phyloP scores from a whole-genome alignment of 2,888 invertebrate species.

The Drosophila mayaguana region DNA sequence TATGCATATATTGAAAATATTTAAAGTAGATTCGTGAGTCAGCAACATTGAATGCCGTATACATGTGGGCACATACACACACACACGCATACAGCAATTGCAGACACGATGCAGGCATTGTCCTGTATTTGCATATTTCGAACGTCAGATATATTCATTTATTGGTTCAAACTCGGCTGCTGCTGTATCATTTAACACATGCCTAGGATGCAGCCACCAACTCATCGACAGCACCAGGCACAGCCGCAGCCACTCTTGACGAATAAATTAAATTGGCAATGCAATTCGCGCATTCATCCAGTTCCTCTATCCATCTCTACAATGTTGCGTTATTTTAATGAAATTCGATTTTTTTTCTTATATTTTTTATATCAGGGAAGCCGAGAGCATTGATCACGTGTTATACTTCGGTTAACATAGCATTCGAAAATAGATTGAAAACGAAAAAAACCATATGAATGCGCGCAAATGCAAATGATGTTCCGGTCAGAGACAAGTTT shows the following conservation, averaged over 20 bases:
- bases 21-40: not conserved
- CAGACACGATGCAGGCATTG: constrained; percentile 1
- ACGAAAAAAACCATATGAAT: constrained; percentile 24
- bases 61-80: not conserved
- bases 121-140: constrained; percentile 63
- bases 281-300: constrained; percentile 50
- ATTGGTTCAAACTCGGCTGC: constrained; percentile 42
- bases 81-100: not conserved
- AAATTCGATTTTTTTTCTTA: constrained; percentile 39
- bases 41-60: not conserved
- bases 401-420: constrained; percentile 33
- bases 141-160: constrained; percentile 59
- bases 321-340: constrained; percentile 57
- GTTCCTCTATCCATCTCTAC: constrained; percentile 15
- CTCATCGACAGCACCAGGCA: constrained; percentile 4
- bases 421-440: constrained; percentile 25
- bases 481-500: constrained; percentile 15
- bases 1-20: not conserved
- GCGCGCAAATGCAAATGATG: constrained; percentile 40
- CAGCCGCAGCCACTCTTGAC: constrained; percentile 13
- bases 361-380: constrained; percentile 19
- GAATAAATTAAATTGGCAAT: constrained; percentile 65
- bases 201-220: constrained; percentile 31
- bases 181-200: constrained; percentile 59
- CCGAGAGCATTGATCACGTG: constrained; percentile 26